Percentiles rank a stretch among this genome's conserved stretches.
These are phyloP conservation scores for Campylomormyrus numenius DNA, from an alignment of 2,113 vertebrate species.

Conservation along the genomic window DNA sequence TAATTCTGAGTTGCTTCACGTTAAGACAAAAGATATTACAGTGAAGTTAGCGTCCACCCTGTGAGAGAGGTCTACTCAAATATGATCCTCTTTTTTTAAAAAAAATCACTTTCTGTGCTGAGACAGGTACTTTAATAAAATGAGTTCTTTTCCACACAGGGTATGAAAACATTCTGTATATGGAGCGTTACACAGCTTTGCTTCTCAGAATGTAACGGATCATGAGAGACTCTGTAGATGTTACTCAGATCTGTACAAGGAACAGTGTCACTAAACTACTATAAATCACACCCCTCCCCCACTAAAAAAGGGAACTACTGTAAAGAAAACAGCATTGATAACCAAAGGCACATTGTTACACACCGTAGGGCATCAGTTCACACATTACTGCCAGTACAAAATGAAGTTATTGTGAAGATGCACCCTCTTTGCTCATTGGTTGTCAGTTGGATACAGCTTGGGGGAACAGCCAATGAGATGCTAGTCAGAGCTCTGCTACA, in stretches of 20 bases:
- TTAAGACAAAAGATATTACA: slow-evolving; percentile 54
- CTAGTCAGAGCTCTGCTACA: slow-evolving; percentile 27
- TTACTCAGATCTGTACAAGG: slow-evolving; percentile 30
- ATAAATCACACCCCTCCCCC: slow-evolving; percentile 50
- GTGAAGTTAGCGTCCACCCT: slow-evolving; percentile 62
- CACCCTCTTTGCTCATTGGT: slow-evolving; percentile 8
- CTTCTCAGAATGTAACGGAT: slow-evolving; percentile 14
- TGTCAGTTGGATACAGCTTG: slow-evolving; percentile 30
- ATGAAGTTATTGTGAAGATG: slow-evolving; percentile 16
- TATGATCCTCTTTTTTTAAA: background rate
- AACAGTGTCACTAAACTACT: slow-evolving; percentile 18
- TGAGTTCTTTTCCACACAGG: slow-evolving; percentile 4
- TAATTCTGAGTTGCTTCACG: slow-evolving; percentile 56
- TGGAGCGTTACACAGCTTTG: slow-evolving; percentile 22
- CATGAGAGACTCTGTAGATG: slow-evolving; percentile 29
- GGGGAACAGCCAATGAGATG: slow-evolving; percentile 16
- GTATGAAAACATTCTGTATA: slow-evolving; percentile 23
- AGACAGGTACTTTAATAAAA: background rate
- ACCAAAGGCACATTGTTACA: slow-evolving; percentile 84
- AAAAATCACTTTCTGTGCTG: background rate
- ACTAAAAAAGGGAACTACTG: slow-evolving; percentile 55
- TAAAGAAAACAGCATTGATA: slow-evolving; percentile 62
- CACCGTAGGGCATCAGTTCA: slow-evolving; percentile 69
- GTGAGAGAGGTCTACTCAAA: slow-evolving; percentile 46
- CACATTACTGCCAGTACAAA: slow-evolving; percentile 57